Base-by-base conservation (phyloP, 2,888 invertebrate species). In the Clanis bilineata region DNA sequence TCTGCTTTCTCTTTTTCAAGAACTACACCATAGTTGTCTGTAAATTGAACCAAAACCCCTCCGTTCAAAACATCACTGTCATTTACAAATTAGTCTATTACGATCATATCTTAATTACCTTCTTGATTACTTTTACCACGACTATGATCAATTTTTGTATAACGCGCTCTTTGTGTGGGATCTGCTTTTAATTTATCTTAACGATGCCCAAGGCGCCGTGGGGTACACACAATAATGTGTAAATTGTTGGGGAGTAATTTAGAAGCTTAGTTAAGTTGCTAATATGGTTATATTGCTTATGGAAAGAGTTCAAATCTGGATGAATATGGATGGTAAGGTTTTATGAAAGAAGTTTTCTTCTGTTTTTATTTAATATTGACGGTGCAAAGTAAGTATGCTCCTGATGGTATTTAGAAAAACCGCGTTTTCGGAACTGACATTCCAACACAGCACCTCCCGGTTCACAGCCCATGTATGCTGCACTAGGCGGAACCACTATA, bases 171-270 rank as follows among this genome's bases (percentile, higher is more conserved):
- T 57, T 60, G 60, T 54, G 36, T 38, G 9, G 47, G 82, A 79
- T 81, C 79, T 81, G 83, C 66, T 80, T 80, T 74, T 79, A 80
- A 83, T 84, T 80, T 79, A 77, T 80, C 77, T 75, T 76, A 80
- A 82, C 75, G 73, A 77, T 71, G 67, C 64, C 59, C 56, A 56
- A 65, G 78, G 80, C 80, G 80, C 76, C 76, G 70, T 59, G 59
- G 59, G 60, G 28, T 1, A 10, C 18, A 18, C 51, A 51, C 9
- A 15, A 47, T 41, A 41, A 18, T 6, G 18, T 41, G 18, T 36
- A 36, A 10, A 28, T 3, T 36, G 36, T 36, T 6, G 6, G 0
- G 10, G 36, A 7, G 10, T 36, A 36, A 6, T 36, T 36, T 36
- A 36, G 6, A 28, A 6, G 9, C 9, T 36, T 36, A 2, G 36